Conservation (phyloP, 2,888 invertebrate genomes). For the Ptycholaimellus sp. region DNA sequence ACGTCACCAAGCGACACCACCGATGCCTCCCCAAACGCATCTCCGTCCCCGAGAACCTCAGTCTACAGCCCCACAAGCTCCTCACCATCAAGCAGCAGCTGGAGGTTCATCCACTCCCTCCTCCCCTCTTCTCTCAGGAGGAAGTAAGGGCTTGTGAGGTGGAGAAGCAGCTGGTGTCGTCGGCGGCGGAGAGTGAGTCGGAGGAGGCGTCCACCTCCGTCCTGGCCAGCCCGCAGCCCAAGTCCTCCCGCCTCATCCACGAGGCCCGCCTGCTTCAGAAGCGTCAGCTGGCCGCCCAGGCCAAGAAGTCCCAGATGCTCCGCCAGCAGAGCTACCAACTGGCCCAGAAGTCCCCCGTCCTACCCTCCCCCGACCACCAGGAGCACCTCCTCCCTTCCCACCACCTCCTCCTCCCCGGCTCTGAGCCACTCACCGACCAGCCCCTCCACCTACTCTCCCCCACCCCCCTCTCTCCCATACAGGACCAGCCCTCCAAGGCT, state of each 20-base stretch:
- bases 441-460: no score
- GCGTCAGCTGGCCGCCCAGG: no score
- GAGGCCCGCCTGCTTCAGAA: no score
- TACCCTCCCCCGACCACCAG: slow-evolving; percentile 1
- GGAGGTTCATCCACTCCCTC: slow-evolving; percentile 18
- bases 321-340: slow-evolving; percentile 25
- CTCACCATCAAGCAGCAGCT: slow-evolving; percentile 27
- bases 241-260: no score
- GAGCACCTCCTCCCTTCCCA: not conserved
- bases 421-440: not conserved
- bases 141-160: slow-evolving; percentile 2
- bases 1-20: slow-evolving; percentile 1
- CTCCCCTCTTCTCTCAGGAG: slow-evolving; percentile 3
- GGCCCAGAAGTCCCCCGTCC: slow-evolving; percentile 16
- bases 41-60: slow-evolving; percentile 26
- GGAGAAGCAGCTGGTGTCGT: slow-evolving; percentile 1
- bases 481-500: not conserved
- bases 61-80: slow-evolving; percentile 26
- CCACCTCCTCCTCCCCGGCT: not conserved
- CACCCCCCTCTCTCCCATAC: slow-evolving; percentile 6
- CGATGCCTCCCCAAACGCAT: slow-evolving; percentile 24
- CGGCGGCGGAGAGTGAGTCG: no score
- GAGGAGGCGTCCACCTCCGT: no score
- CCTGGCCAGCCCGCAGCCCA: no score
- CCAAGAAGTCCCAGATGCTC: slow-evolving; percentile 15